Evolutionary conservation across 2,888 invertebrate genomes (phyloP).

Genomic region (Pristionchus entomophagus): DNA sequence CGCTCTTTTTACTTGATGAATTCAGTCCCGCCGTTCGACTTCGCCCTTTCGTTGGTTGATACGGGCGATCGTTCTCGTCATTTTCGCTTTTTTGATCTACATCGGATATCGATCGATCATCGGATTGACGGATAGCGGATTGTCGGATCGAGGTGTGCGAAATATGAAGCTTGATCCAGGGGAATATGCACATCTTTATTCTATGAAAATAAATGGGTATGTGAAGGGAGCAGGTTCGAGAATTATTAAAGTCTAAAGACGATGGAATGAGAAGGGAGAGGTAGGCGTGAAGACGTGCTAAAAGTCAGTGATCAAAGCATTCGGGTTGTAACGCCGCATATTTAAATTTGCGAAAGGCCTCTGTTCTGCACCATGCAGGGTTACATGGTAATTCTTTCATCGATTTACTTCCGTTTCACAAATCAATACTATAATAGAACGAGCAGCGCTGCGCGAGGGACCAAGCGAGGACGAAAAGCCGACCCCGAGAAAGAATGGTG

Average conservation of each 20-base stretch:
- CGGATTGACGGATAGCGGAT: background rate
- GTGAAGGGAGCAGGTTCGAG: background rate
- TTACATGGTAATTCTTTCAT: background rate
- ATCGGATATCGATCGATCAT: background rate
- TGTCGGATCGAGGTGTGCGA: background rate
- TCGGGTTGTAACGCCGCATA: background rate
- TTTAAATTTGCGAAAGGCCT: background rate
- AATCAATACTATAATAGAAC: background rate
- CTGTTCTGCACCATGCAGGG: background rate
- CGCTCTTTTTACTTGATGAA: background rate
- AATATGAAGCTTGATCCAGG: background rate
- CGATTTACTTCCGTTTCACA: background rate
- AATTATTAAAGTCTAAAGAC: background rate
- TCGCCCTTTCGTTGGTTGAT: background rate
- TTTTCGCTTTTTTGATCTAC: background rate
- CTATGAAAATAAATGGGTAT: background rate
- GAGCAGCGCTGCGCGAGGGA: background rate
- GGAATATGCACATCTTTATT: background rate
- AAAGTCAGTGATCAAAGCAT: background rate
- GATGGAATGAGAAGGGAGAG: background rate
- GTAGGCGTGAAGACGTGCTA: background rate
- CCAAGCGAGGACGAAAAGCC: background rate
- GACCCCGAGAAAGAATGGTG: background rate
- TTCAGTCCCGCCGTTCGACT: background rate
- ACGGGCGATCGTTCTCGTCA: background rate